Base-by-base conservation (phyloP, 2,888 invertebrate genomes). In the Agrochola macilenta region DNA sequence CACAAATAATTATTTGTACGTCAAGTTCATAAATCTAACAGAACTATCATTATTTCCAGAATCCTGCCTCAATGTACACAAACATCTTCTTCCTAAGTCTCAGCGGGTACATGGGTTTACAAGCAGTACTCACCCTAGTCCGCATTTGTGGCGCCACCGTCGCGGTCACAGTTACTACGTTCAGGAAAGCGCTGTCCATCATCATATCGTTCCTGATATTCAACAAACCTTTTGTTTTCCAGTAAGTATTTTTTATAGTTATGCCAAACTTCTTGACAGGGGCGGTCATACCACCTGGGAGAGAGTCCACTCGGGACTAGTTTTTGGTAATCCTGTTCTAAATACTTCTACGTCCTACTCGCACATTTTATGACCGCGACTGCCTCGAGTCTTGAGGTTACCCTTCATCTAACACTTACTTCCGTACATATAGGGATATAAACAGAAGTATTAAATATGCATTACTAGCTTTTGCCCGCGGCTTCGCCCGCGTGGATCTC, bases 91-190 rank as follows among this genome's bases (percentile, higher is more conserved):
- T 99, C 49, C 98, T 99, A 89, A 99, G 99, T 14, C 89, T 99
- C 8, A 98, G 98, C 46, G 99, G 99, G 2, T 99, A 99, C 94
- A 96, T 99, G 89, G 99, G 99, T 0, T 98, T 99, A 72, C 99
- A 99, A 93, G 98, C 99, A 58, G 99, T 99, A 8, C 96, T 99
- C 43, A 99, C 98, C 0, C 94, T 99, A 78, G 99, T 99, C 0
- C 97, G 98, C 88, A 98, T 98, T 57, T 98, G 98, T 91, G 99
- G 99, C 54, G 99, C 99, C 14, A 98, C 99, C 30, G 97, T 98
- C 58, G 99, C 99, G 0, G 99, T 99, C 0, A 99, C 99, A 0
- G 99, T 99, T 2, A 99, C 99, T 20, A 99, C 99, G 0, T 98
- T 98, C 91, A 97, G 99, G 69, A 99, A 99, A 95, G 99, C 99